phyloP scores from a whole-genome alignment of 2,797 vertebrate species.

The Neosilurus mollespiculum region DNA sequence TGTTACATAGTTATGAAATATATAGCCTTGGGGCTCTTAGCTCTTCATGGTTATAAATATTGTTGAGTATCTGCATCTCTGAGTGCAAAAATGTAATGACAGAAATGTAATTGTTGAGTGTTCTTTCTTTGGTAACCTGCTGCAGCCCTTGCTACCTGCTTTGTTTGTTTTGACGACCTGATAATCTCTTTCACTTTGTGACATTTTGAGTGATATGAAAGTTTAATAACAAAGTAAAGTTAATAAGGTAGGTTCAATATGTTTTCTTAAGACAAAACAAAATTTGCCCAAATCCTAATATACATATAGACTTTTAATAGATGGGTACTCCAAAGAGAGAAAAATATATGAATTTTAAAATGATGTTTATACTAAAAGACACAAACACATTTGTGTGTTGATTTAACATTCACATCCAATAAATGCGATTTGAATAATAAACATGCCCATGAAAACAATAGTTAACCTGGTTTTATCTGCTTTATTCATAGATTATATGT shows the following conservation, averaged over 20 bases:
- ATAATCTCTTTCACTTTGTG: not conserved
- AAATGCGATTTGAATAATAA: too few relatives aligned
- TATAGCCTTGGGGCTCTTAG: not conserved
- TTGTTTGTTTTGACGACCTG: not conserved
- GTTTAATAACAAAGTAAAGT: not conserved
- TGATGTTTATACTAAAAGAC: not conserved
- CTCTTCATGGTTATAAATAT: not conserved
- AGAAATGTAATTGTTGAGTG: not conserved
- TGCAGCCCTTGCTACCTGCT: not conserved
- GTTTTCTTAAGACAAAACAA: too few relatives aligned
- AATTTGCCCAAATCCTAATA: too few relatives aligned
- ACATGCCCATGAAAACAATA: too few relatives aligned
- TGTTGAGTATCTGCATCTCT: not conserved
- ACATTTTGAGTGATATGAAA: too few relatives aligned
- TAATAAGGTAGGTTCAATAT: too few relatives aligned
- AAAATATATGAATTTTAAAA: too few relatives aligned
- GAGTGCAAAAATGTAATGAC: not conserved
- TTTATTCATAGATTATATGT: too few relatives aligned
- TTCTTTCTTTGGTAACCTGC: not conserved
- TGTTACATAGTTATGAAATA: not conserved
- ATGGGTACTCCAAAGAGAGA: too few relatives aligned
- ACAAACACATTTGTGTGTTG: not conserved
- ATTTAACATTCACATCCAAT: too few relatives aligned
- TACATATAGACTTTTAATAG: too few relatives aligned
- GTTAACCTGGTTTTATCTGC: too few relatives aligned